Base-by-base conservation (phyloP, 1,140 invertebrate species). In the Drosophila tsacasi region DNA sequence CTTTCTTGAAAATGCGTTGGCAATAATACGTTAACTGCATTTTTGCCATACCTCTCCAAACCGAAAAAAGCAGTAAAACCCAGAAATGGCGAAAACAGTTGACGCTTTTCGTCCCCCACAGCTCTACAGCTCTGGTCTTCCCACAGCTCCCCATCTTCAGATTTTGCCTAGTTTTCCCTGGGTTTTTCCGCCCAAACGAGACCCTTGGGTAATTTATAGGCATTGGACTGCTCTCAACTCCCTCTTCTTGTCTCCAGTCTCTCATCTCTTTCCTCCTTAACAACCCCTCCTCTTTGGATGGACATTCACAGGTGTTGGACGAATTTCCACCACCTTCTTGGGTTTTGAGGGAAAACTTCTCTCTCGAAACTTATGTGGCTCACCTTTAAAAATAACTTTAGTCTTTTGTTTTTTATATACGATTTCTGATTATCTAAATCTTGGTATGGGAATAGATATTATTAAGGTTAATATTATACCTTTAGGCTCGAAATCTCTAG, bases 191-290 rank as follows among this genome's bases (percentile, higher is more conserved):
- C 13, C 13, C 39, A 76, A 76, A 76, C 47, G 39, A 63, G 47
- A 66, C 76, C 59, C 62, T 65, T 63, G 72, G 81, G 69, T 79
- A 71, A 83, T 79, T 83, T 83, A 83, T 80, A 50, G 68, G 63
- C 54, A 46, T 47, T 37, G 61, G 8, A 62, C 23, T 32, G 46
- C 46, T 19, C 47, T 69, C 63, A 67, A 69, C 63, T 63, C 67
- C 67, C 67, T n/a, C 32, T 37, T 42, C 19, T 39, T 52, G 37
- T 52, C 25, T 55, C 5, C 1, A n/a, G 3, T 13, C 25, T 35
- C 30, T 12, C 5, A 23, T 27, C 19, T 21, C 25, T 3, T 10
- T 12, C n/a, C 13, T 17, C 17, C 0, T 15, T 4, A 64, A 15
- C 19, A n/a, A n/a, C 27, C 39, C 58, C 27, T 27, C 13, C 21